Evolutionary conservation across 2,888 invertebrate species (phyloP).

Genomic region (Ormyrus pomaceus): DNA sequence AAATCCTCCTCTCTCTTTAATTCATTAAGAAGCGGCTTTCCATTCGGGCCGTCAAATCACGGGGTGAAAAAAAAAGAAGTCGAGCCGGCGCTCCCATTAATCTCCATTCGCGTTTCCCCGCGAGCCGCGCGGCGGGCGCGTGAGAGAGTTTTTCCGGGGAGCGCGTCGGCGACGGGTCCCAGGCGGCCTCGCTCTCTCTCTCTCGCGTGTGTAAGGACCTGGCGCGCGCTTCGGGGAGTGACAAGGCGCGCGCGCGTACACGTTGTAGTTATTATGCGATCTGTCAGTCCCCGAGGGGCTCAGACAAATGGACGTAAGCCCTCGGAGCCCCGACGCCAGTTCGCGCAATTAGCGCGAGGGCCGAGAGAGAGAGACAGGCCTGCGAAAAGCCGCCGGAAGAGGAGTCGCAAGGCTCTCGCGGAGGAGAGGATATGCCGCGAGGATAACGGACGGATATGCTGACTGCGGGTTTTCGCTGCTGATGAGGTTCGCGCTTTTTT

Average conservation of each 20-base stretch:
- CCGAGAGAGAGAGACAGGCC: slow-evolving; percentile 15
- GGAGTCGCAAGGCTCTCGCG: slow-evolving; percentile 6
- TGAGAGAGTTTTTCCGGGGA: slow-evolving; percentile 25
- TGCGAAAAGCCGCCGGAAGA: slow-evolving; percentile 24
- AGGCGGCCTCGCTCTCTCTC: no score
- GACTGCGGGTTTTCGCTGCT: slow-evolving; percentile 13
- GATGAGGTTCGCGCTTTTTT: neutral
- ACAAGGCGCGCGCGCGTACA: slow-evolving; percentile 55
- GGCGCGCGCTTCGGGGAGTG: no score
- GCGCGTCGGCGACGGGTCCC: neutral
- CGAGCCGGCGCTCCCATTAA: slow-evolving; percentile 27
- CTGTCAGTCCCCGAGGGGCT: slow-evolving; percentile 59
- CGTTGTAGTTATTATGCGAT: slow-evolving; percentile 59
- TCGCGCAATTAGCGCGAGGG: slow-evolving; percentile 32
- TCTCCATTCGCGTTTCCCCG: slow-evolving; percentile 34
- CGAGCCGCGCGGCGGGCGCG: neutral
- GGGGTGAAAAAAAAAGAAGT: slow-evolving; percentile 1
- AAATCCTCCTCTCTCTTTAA: no score
- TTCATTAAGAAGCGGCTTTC: no score
- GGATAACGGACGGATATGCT: neutral
- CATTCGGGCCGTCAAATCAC: no score
- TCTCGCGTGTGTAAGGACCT: no score
- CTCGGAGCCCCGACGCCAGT: slow-evolving; percentile 9
- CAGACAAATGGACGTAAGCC: slow-evolving; percentile 72
- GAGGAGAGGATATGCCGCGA: neutral